Evolutionary conservation across 2,113 vertebrate genomes (phyloP), one percentile per base, ranked within the genome.

Genomic region (Aegotheles bennettii): DNA sequence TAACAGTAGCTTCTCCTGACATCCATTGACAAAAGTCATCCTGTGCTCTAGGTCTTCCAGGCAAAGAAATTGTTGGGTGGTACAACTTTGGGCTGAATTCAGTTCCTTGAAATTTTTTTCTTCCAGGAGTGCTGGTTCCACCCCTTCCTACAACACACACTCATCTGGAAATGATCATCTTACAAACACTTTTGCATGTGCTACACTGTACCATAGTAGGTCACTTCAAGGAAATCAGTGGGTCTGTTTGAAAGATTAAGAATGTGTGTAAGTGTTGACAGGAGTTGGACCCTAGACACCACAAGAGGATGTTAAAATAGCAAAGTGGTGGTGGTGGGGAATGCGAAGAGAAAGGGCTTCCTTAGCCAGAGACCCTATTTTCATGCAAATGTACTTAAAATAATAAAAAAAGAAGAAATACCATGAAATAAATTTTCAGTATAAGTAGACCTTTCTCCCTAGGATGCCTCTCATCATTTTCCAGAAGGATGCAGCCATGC

Each of bases 391-490:
- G 17, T 56, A 14, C 50, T 92, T 64, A 6, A 82, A 87, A 76
- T 85, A 71, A 42, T 5, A 3, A 76, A 90, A 25, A 50, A 9
- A 29, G 23, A 56, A 89, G 38, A 47, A 69, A 84, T 70, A n/a
- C n/a, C n/a, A n/a, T n/a, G n/a, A n/a, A n/a, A n/a, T n/a, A n/a
- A n/a, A n/a, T n/a, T n/a, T n/a, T n/a, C n/a, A n/a, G n/a, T n/a
- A 36, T 82, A 82, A 91, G 36, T 21, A 86, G 57, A 69, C 36
- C 28, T 87, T 78, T 94, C 74, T 94, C 73, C 47, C 42, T 50
- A 21, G 47, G 91, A 90, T 59, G 70, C 10, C 29, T 84, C 70
- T 83, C 53, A 69, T 77, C 6, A 73, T 87, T 96, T 97, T 97
- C 61, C 40, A 47, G 83, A 73, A 94, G 60, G 19, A 96, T 79